Conservation (phyloP, 2,888 invertebrate genomes). For the Elysia crispata region DNA sequence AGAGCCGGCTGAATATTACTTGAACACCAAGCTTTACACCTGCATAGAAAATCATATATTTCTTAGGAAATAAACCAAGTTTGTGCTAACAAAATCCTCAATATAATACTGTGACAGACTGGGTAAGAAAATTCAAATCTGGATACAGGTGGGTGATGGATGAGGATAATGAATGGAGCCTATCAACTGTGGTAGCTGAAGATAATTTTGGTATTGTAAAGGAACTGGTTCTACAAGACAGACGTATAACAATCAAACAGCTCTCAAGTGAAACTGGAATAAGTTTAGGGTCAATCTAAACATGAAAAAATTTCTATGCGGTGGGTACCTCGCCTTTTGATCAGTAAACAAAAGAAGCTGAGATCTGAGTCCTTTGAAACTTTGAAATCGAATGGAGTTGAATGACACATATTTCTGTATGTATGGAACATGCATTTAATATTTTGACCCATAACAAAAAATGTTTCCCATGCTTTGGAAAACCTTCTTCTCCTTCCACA, state of each 20-base stretch:
- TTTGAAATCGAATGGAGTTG: background rate
- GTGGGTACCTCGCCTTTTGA: too few relatives aligned
- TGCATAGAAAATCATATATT: background rate
- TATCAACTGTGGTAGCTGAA: background rate
- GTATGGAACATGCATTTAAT: background rate
- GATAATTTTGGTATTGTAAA: background rate
- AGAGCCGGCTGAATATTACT: background rate
- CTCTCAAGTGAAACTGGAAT: slow-evolving; percentile 1
- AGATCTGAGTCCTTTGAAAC: background rate
- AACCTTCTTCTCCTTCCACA: background rate
- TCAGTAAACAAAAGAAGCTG: background rate
- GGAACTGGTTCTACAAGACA: slow-evolving; percentile 1
- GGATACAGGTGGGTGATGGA: background rate
- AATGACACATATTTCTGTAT: background rate
- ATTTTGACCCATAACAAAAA: background rate
- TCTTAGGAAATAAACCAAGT: background rate
- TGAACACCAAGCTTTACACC: background rate
- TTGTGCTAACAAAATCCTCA: background rate
- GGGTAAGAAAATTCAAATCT: too few relatives aligned
- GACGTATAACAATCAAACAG: background rate
- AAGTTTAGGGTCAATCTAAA: background rate
- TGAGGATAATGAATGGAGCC: background rate
- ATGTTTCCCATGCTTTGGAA: background rate
- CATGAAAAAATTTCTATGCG: background rate
- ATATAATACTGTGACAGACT: background rate